Base-by-base conservation (phyloP, 2,797 vertebrate species). In the Pteropus rufus region DNA sequence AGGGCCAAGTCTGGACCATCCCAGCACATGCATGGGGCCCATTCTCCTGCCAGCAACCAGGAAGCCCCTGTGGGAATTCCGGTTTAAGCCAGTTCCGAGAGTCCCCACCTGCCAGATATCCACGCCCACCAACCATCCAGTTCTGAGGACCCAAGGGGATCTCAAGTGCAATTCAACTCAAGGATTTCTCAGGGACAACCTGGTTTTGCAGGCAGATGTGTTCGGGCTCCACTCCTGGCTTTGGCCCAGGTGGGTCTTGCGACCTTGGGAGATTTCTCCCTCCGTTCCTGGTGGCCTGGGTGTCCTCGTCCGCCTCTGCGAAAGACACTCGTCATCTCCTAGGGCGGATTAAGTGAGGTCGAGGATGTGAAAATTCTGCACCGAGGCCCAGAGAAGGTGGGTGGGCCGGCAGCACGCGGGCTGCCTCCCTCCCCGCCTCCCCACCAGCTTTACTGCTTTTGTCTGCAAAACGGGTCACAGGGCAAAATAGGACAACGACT, bases 1-100 rank as follows among this genome's bases (percentile, higher is more conserved):
- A 69, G 70, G 23, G 70, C 8, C 26, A 10, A 0, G 5, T 62
- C 65, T n/a, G 26, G 34, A 44, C 10, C 4, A 4, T 16, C 19
- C 18, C 0, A 0, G 0, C 31, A 2, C 14, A 3, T 21, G 31
- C 31, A 0, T 34, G 2, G 10, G 60, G 26, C 70, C 4, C 60
- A 3, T 4, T 34, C 14, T 14, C 46, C 10, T 0, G 8, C 75
- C 24, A 6, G 39, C 26, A 18, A 5, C 82, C 49, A 4, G 19
- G 41, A 4, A 31, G 21, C 23, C 69, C 46, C 12, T 3, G 4
- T 5, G 34, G 77, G 54, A 69, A 39, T 44, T 19, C 24, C 1
- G 4, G 36, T 41, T 41, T 12, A 16, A 49, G 8, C 9, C 8
- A 72, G 62, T 46, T 18, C 60, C n/a, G 16, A 23, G 36, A 4